phyloP scores from a whole-genome alignment of 1,140 invertebrate species.

The Thaumatotibia leucotreta region DNA sequence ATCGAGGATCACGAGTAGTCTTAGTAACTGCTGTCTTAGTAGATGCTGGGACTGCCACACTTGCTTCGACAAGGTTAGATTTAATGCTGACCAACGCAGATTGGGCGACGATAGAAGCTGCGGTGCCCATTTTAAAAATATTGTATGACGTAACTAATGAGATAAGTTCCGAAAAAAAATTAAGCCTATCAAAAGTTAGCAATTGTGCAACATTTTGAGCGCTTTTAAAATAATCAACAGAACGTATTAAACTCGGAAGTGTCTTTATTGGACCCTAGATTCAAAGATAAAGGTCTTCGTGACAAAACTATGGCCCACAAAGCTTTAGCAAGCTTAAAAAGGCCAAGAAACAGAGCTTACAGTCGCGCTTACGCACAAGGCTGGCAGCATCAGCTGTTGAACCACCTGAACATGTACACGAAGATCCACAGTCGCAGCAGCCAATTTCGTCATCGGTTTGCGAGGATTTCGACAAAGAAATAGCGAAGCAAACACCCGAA shows the following conservation, averaged over 20 bases:
- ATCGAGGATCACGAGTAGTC: too few species aligned
- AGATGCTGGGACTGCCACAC: background rate
- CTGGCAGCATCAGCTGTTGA: background rate
- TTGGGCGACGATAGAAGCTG: background rate
- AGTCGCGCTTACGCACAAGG: background rate
- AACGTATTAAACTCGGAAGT: background rate
- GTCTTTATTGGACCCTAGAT: constrained; percentile 34
- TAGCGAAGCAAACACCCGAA: constrained; percentile 10
- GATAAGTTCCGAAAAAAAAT: background rate
- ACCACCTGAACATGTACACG: background rate
- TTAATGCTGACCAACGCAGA: background rate
- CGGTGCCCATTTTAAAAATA: background rate
- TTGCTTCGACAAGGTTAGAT: background rate
- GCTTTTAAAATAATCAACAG: background rate
- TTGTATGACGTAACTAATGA: background rate
- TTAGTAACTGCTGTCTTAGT: too few species aligned
- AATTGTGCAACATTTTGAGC: background rate
- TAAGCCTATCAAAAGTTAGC: background rate
- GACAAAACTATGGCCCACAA: constrained; percentile 21
- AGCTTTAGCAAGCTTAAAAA: constrained; percentile 11
- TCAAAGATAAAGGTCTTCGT: constrained; percentile 27
- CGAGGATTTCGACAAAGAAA: background rate
- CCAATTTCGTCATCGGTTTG: background rate
- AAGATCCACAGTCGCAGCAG: background rate
- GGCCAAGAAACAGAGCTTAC: constrained; percentile 10